Evolutionary conservation across 1,140 invertebrate species (phyloP), one percentile per base, ranked within the genome.

Genomic region (Meloidogyne floridensis): DNA sequence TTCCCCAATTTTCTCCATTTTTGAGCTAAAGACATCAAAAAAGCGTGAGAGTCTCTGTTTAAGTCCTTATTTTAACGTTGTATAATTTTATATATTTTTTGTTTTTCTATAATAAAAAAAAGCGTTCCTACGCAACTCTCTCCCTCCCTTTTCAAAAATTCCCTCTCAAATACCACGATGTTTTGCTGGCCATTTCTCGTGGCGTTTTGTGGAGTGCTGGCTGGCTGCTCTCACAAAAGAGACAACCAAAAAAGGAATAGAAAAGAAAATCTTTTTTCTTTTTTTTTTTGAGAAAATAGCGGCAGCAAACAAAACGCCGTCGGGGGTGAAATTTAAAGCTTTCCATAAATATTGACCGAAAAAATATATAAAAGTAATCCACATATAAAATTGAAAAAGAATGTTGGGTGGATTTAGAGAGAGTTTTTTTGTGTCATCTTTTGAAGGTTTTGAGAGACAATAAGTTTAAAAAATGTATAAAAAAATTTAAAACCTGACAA

Each of bases 91-190:
- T 47, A 47, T n/a, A 15, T 59, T 11, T 4, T 32, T 32, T 32
- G 32, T 32, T 32, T 65, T n/a, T 7, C 15, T 65, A 65, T 32
- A 32, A 32, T 59, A 59, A 15, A 59, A 59, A n/a, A 65, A 65
- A 65, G 59, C 59, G 59, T 65, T 65, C 59, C 59, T 65, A 65
- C 59, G 59, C n/a, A 65, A 65, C 59, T 65, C 59, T 65, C n/a
- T 6, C 59, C 10, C n/a, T 1, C 7, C 15, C 7, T 65, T 59
- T 59, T 15, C 15, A 3, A 15, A 59, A 15, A 59, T 59, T n/a
- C 59, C n/a, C n/a, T 32, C 32, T 32, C 32, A 32, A 32, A 32
- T 32, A 32, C 32, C n/a, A 65, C 59, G 59, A 65, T 65, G 59
- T 65, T 15, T 59, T 65, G 59, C n/a, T 65, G 59, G 59, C 59